Conservation (phyloP, 2,113 vertebrate species). For the Cyanoramphus novaezelandiae region DNA sequence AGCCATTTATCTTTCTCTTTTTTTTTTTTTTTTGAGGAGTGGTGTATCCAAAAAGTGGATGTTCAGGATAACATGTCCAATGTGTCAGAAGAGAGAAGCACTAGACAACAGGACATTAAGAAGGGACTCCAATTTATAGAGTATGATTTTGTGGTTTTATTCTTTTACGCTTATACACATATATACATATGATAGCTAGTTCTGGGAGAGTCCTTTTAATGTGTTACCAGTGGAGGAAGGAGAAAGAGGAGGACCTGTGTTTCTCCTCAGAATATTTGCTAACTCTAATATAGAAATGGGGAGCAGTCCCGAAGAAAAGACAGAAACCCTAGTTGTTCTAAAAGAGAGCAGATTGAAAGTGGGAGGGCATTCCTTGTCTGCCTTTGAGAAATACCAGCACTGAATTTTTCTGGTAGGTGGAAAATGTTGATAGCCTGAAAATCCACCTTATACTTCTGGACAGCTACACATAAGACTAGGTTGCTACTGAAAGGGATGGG, state of each 20-base stretch:
- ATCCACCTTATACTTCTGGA: background rate
- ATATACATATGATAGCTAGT: background rate
- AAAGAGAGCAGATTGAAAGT: background rate
- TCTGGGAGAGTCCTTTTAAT: background rate
- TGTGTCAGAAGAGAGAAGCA: conserved; percentile 85
- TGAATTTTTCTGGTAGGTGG: background rate
- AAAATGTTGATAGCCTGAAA: background rate
- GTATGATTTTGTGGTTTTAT: conserved; percentile 77
- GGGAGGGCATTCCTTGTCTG: background rate
- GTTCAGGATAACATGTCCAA: conserved; percentile 87
- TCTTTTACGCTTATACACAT: background rate
- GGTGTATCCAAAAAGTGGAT: conserved; percentile 63
- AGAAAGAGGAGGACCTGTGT: background rate
- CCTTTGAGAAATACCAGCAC: background rate
- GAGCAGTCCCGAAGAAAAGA: background rate
- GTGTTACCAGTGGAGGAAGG: background rate
- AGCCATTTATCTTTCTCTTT: background rate
- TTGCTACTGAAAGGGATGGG: background rate
- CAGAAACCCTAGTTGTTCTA: background rate
- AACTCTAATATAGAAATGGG: background rate
- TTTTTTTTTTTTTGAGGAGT: conserved; percentile 74
- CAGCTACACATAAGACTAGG: background rate
- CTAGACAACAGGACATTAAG: conserved; percentile 91
- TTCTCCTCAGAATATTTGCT: background rate
- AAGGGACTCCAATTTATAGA: conserved; percentile 95